Conservation (phyloP, 1,140 invertebrate species). For the Euura saliciscinereae region DNA sequence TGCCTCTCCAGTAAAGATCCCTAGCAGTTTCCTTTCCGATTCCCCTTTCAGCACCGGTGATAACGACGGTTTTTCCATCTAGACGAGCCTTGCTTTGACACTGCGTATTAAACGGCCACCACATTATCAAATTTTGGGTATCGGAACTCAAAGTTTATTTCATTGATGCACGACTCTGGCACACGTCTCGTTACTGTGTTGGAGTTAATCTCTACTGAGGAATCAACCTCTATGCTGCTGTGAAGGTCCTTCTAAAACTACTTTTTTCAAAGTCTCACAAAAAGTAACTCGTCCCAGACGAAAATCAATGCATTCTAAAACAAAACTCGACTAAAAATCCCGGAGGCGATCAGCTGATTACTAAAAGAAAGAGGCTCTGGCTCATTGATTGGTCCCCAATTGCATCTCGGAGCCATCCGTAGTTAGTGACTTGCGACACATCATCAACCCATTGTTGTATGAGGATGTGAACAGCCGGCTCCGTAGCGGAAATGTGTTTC, state of each 20-base stretch:
- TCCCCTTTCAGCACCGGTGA: slow-evolving; percentile 90
- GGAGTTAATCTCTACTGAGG: too few species aligned
- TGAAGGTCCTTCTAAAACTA: too few species aligned
- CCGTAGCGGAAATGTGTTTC: slow-evolving; percentile 61
- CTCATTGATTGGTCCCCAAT: slow-evolving; percentile 50
- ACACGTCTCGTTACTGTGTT: too few species aligned
- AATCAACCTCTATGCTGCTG: too few species aligned
- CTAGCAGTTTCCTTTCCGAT: slow-evolving; percentile 87
- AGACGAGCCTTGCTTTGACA: slow-evolving; percentile 66
- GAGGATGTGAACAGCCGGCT: slow-evolving; percentile 68
- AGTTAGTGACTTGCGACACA: slow-evolving; percentile 43
- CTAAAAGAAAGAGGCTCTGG: too few species aligned
- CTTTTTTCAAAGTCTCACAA: too few species aligned
- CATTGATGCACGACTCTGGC: too few species aligned
- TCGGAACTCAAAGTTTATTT: background rate
- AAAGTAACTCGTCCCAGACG: too few species aligned
- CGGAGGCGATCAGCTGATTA: too few species aligned
- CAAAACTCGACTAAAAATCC: too few species aligned
- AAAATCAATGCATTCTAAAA: too few species aligned
- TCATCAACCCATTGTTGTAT: slow-evolving; percentile 52
- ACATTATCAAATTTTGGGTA: slow-evolving; percentile 40
- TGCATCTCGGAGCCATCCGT: slow-evolving; percentile 60
- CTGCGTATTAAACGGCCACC: slow-evolving; percentile 64
- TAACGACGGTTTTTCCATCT: slow-evolving; percentile 78
- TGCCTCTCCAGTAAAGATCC: slow-evolving; percentile 77